These are phyloP conservation scores for Falco berigora DNA, from an alignment of 2,797 vertebrate genomes.

Conservation along the genomic window DNA sequence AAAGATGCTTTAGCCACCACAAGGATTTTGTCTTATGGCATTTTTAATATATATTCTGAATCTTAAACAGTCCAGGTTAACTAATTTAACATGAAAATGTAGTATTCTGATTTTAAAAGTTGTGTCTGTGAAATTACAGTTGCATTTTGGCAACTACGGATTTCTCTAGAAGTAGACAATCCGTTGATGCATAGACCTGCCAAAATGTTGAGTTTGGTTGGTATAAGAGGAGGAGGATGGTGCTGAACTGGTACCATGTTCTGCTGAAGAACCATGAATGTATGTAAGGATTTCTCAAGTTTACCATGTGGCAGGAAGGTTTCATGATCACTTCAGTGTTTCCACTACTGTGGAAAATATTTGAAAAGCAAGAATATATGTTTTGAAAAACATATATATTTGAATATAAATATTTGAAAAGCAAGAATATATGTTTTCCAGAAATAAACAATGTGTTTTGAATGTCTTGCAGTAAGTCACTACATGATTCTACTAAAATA, in stretches of 20 bases:
- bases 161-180: background rate
- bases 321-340: background rate
- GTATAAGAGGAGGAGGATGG: background rate
- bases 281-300: background rate
- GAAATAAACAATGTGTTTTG: background rate
- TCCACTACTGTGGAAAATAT: background rate
- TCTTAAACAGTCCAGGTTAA: background rate
- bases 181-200: background rate
- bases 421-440: conserved; percentile 56
- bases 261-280: background rate
- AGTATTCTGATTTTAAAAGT: background rate
- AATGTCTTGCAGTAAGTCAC: background rate
- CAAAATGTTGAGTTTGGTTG: background rate
- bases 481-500: background rate
- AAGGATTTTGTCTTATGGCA: background rate
- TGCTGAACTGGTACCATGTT: background rate
- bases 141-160: background rate
- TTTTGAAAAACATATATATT: conserved; percentile 17
- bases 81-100: rapidly evolving
- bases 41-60: background rate
- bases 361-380: conserved; percentile 35
- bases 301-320: background rate
- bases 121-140: background rate
- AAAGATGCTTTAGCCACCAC: background rate
- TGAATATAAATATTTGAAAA: background rate